Base-by-base conservation (phyloP, 2,888 invertebrate species). In the Gandaritis pyraliata region DNA sequence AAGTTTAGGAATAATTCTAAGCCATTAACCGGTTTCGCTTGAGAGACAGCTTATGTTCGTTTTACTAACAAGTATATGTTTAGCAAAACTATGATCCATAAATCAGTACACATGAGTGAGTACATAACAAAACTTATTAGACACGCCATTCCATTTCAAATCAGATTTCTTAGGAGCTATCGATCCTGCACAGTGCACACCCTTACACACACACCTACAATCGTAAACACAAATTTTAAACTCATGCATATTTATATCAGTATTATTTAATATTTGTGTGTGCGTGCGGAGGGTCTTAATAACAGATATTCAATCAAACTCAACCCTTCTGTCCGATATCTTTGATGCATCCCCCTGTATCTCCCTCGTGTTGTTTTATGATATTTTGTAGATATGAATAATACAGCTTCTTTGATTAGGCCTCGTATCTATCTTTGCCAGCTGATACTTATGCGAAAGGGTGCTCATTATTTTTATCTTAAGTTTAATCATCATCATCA, bases 301-400 rank as follows among this genome's bases (percentile, higher is more conserved):
- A 90, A 88, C 92, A 91, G 91, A 92, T 92, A 92, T 92, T 92
- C 92, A 91, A 92, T 92, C 92, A 91, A 91, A 90, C 86, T 87
- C 89, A 88, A 90, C 50, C 90, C 92, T 48, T 48, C 87, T 59
- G 82, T 64, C 89, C 90, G 89, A 89, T 90, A 90, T 90, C 90
- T 90, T 88, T 88, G 85, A 80, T 86, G 85, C 86, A 83, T 86
- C 87, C 68, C 70, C 70, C 65, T 56, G 43, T 50, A 45, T 55
- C 55, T 87, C 88, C 85, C 80, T 77, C 56, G 64, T 59, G 68
- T 70, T 72, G 68, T 72, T 69, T 72, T 68, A 66, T 58, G 49
- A 71, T 68, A 66, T 63, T 65, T 64, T 61, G 56, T 59, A 62
- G 66, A 68, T 68, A 65, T 65, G 62, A 66, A 65, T 66, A 61